These are phyloP conservation scores for Bombus pyrosoma DNA, from an alignment of 1,140 invertebrate genomes.

Conservation along the genomic window DNA sequence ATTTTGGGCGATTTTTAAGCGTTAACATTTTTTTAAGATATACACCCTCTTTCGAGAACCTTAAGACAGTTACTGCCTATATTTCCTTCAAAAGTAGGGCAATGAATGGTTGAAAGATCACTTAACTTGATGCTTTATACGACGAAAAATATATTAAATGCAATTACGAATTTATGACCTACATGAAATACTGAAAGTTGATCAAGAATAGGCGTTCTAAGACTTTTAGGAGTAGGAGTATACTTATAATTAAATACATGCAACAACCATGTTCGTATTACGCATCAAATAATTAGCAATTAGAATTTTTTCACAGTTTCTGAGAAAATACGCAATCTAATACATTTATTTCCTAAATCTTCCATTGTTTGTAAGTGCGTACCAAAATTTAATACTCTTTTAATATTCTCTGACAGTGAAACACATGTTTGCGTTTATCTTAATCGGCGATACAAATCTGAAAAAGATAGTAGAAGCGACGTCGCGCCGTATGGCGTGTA, in stretches of 20 bases:
- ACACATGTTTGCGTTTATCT: neutral
- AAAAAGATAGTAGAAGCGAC: neutral
- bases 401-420: neutral
- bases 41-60: no score
- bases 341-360: neutral
- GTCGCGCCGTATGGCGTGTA: neutral
- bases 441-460: constrained; percentile 23
- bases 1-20: no score
- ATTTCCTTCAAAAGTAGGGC: neutral
- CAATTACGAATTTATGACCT: no score
- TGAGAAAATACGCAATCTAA: neutral
- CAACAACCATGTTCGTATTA: neutral
- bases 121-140: no score
- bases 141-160: no score
- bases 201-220: no score
- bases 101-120: neutral
- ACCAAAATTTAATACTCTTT: neutral
- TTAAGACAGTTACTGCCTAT: no score
- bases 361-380: no score
- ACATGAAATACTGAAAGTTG: no score
- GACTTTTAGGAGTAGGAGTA: no score
- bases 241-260: no score
- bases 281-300: neutral
- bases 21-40: no score
- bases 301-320: neutral